Evolutionary conservation across 2,888 invertebrate species (phyloP).

Genomic region (Athalia rosae): DNA sequence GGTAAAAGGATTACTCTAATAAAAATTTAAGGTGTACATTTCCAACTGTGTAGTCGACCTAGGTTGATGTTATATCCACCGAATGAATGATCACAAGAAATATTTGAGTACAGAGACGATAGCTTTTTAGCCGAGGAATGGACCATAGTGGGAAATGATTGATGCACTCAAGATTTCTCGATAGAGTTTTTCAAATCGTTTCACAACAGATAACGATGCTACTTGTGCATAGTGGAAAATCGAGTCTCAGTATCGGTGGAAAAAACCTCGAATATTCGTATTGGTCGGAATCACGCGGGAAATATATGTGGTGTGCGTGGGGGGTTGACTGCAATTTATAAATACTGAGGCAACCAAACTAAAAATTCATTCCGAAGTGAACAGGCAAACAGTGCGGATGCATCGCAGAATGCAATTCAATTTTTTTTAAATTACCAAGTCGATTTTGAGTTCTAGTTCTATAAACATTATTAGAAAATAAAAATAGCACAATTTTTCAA

Average conservation of each 20-base stretch:
- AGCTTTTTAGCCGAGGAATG: no score
- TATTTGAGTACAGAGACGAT: no score
- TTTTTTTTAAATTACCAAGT: not conserved
- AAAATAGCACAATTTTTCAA: not conserved
- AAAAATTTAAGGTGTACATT: no score
- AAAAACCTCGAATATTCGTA: slow-evolving; percentile 39
- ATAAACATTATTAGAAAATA: no score
- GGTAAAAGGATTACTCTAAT: no score
- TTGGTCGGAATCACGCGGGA: slow-evolving; percentile 29
- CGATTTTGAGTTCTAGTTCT: no score
- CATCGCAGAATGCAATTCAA: slow-evolving; percentile 13
- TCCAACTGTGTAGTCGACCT: no score
- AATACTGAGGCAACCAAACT: slow-evolving; percentile 53
- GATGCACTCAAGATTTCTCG: not conserved
- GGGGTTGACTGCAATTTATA: slow-evolving; percentile 53
- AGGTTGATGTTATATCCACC: no score
- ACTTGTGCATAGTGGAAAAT: slow-evolving; percentile 21
- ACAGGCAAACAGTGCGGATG: slow-evolving; percentile 32
- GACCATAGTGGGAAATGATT: no score
- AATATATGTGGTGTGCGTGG: slow-evolving; percentile 46
- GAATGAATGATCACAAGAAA: no score
- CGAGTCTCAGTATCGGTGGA: slow-evolving; percentile 30
- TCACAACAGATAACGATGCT: not conserved
- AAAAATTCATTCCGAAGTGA: slow-evolving; percentile 51
- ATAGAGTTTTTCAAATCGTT: not conserved